These are phyloP conservation scores for Phrynosoma blainvillii DNA, from an alignment of 2,113 vertebrate genomes.

Conservation along the genomic window DNA sequence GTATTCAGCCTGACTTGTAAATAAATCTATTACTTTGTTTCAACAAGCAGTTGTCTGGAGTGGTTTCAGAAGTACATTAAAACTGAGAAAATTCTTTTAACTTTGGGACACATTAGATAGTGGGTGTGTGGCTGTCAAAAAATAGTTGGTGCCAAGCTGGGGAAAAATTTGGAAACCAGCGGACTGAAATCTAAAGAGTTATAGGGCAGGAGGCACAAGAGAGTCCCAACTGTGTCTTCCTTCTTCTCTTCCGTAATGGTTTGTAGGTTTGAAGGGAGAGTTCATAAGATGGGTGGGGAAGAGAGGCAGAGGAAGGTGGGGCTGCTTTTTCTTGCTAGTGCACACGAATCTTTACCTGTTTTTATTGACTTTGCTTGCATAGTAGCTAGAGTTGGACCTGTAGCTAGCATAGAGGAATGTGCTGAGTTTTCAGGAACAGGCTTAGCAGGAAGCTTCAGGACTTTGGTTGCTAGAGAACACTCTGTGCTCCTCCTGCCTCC, in stretches of 20 bases:
- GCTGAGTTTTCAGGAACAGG: not conserved
- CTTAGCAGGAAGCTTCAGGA: not conserved
- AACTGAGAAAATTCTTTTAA: no score
- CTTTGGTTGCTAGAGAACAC: not conserved
- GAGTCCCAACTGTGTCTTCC: not conserved
- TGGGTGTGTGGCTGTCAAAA: no score
- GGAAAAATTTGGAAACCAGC: no score
- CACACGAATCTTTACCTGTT: not conserved
- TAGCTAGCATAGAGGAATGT: not conserved
- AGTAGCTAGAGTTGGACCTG: not conserved
- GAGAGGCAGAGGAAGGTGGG: not conserved
- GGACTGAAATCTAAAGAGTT: no score
- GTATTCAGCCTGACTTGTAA: no score
- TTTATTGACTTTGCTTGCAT: not conserved
- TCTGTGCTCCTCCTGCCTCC: not conserved
- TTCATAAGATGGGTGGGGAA: not conserved
- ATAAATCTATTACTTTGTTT: no score
- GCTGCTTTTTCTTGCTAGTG: not conserved
- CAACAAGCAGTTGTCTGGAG: no score
- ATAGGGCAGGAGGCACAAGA: no score
- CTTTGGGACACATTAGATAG: no score
- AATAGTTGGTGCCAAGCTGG: no score
- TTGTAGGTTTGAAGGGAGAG: not conserved
- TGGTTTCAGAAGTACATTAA: no score
- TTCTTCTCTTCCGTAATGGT: not conserved